Base-by-base conservation (phyloP, 2,888 invertebrate genomes). In the Agriotes lineatus region DNA sequence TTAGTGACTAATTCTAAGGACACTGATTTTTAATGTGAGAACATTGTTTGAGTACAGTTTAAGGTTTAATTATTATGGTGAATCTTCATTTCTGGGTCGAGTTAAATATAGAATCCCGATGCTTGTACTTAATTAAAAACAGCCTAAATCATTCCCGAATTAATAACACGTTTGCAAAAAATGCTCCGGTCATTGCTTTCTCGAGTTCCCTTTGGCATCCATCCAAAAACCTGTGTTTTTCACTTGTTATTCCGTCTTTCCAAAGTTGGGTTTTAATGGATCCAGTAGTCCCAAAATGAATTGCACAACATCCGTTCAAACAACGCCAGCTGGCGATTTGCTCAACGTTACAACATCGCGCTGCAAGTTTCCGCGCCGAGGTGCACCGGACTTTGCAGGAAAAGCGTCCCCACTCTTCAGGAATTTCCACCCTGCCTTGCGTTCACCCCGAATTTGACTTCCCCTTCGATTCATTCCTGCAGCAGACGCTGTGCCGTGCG, bases 361-460 rank as follows among this genome's bases (percentile, higher is more conserved):
- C 45, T 61, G 61, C 61, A 61, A 61, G 39, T 61, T 61, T 52
- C 39, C 35, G 45, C 61, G 50, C 20, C 61, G 45, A 45, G 59
- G 30, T 60, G 59, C 59, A 60, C 33, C 33, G 37, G 12, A 39
- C 12, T 19, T 59, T 59, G 44, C 59, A 59, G 18, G n/a, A n/a
- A n/a, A 42, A 61, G 48, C 25, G 39, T 48, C 61, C 61, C 50
- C 61, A 52, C 61, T 52, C 61, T 52, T 18, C 37, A 20, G 14
- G 52, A 39, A 37, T 37, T 35, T n/a, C 61, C 12, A 61, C 61
- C 61, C 61, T 48, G 50, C 45, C 61, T 60, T 37, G 50, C 50
- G 35, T 50, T 30, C 61, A 52, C 61, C 61, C 61, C 22, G 61
- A 61, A 50, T 61, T 39, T 50, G 35, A 61, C 52, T 60, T 61